These are phyloP conservation scores for Alitta virens DNA, from an alignment of 2,888 invertebrate species.

Conservation along the genomic window DNA sequence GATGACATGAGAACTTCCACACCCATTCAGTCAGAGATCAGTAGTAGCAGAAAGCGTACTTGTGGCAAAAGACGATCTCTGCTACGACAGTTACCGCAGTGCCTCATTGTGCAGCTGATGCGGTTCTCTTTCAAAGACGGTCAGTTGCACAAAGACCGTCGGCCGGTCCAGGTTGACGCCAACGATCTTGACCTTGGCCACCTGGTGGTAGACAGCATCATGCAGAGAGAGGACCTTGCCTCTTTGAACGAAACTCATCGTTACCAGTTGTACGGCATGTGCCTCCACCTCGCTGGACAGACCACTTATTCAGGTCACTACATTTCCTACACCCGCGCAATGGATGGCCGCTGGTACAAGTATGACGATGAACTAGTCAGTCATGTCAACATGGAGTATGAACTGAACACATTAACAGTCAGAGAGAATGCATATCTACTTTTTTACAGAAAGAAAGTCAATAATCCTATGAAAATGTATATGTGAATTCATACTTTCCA, in stretches of 20 bases:
- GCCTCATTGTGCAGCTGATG: slow-evolving; percentile 51
- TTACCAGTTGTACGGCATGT: slow-evolving; percentile 50
- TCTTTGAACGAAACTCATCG: slow-evolving; percentile 16
- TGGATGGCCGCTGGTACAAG: slow-evolving; percentile 43
- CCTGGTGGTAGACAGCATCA: slow-evolving; percentile 47
- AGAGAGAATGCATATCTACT: slow-evolving; percentile 51
- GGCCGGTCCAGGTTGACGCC: slow-evolving; percentile 45
- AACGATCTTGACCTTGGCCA: slow-evolving; percentile 40
- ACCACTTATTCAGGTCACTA: slow-evolving; percentile 50
- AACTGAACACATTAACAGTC: slow-evolving; percentile 44
- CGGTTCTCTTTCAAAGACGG: slow-evolving; percentile 44
- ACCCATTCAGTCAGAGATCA: slow-evolving; percentile 32
- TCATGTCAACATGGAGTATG: slow-evolving; percentile 51
- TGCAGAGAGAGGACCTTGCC: slow-evolving; percentile 39
- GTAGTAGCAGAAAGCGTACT: slow-evolving; percentile 9
- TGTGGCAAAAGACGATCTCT: slow-evolving; percentile 46
- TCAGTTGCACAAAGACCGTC: slow-evolving; percentile 36
- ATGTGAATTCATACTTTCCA: too few species aligned
- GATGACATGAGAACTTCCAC: slow-evolving; percentile 39
- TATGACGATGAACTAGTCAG: slow-evolving; percentile 50
- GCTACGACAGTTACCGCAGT: slow-evolving; percentile 50
- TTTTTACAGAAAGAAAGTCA: slow-evolving; percentile 37
- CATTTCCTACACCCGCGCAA: slow-evolving; percentile 40
- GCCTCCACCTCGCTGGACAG: slow-evolving; percentile 47
- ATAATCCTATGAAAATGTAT: neutral